Evolutionary conservation across 2,797 vertebrate genomes (phyloP).

Genomic region (Scyliorhinus canicula): DNA sequence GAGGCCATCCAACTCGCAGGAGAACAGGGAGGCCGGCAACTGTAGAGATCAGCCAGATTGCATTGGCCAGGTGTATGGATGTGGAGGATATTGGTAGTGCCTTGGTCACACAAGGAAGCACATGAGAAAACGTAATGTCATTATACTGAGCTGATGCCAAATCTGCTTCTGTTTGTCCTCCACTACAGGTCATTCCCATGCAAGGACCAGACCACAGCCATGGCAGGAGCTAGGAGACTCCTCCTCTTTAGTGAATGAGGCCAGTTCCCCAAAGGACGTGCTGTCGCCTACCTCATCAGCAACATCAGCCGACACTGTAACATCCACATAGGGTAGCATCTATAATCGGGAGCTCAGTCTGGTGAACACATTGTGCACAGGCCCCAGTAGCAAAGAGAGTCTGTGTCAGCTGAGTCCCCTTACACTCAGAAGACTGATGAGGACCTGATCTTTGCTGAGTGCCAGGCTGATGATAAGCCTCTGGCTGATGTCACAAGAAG

Average conservation of each 20-base stretch:
- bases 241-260: neutral
- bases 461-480: neutral
- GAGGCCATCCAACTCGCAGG: too few species aligned
- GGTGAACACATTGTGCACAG: too few species aligned
- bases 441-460: neutral
- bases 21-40: too few species aligned
- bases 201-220: neutral
- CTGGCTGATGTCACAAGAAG: neutral
- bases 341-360: too few species aligned
- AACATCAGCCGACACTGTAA: neutral
- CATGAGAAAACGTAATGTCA: too few species aligned
- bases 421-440: neutral
- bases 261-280: neutral
- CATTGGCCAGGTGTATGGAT: too few species aligned
- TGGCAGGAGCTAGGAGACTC: neutral
- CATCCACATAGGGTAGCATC: neutral
- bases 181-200: neutral
- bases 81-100: too few species aligned
- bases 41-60: too few species aligned
- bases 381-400: too few species aligned
- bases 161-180: neutral
- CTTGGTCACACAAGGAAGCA: too few species aligned
- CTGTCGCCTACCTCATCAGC: neutral
- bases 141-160: too few species aligned
- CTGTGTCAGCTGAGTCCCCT: neutral